Evolutionary conservation across 2,113 vertebrate genomes (phyloP).

Genomic region (Haliaeetus leucogaster): DNA sequence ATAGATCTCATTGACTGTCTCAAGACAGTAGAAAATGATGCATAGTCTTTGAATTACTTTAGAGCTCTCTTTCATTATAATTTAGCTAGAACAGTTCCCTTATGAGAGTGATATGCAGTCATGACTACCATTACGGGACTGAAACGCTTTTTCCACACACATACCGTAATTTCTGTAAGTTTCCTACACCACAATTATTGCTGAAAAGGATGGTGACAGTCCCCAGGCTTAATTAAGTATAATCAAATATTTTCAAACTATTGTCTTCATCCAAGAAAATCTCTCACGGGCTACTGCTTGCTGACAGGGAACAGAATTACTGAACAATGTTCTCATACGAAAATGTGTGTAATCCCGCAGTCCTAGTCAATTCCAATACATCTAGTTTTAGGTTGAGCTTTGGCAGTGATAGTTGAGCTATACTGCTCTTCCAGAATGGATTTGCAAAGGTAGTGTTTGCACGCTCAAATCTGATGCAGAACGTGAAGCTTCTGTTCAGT

Average conservation of each 20-base stretch:
- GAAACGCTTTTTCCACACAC: neutral
- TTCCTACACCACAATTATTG: neutral
- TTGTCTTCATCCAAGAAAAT: neutral
- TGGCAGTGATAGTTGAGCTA: neutral
- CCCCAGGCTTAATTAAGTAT: neutral
- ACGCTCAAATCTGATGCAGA: neutral
- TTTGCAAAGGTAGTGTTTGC: neutral
- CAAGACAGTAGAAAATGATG: neutral
- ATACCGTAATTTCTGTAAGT: neutral
- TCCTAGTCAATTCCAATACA: neutral
- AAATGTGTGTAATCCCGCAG: neutral
- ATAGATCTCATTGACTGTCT: neutral
- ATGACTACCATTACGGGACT: neutral
- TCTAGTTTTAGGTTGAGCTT: neutral
- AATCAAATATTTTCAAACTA: neutral
- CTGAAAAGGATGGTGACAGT: neutral
- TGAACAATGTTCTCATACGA: neutral
- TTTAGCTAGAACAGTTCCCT: neutral
- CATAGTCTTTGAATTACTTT: neutral
- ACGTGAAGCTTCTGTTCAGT: neutral
- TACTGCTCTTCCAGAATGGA: neutral
- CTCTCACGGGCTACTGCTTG: neutral
- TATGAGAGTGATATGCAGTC: neutral
- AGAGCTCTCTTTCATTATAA: neutral
- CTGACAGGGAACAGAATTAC: neutral